A percentile compares a stretch with the other conserved stretches of the same genome.
Conservation (phyloP, 2,888 invertebrate species). For the Cerceris rybyensis region DNA sequence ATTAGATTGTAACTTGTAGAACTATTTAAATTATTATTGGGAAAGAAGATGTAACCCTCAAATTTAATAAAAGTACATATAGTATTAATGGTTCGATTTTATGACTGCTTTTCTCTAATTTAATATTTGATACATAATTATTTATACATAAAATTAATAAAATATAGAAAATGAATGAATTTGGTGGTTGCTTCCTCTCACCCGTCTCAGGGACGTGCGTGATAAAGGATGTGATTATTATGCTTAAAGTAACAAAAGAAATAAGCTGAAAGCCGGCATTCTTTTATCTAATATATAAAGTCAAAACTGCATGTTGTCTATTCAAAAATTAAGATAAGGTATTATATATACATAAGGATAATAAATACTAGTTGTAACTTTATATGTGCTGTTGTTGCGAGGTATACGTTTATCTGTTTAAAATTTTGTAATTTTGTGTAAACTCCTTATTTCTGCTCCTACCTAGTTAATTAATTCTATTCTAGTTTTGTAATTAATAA, state of each 20-base stretch:
- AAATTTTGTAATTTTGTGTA: conserved; percentile 72
- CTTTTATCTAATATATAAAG: conserved; percentile 53
- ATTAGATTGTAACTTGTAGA: conserved; percentile 62
- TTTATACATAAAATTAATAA: background rate
- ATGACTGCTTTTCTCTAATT: background rate
- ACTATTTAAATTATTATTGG: conserved; percentile 53
- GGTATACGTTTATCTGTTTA: conserved; percentile 65
- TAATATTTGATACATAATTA: background rate
- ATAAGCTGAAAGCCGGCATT: conserved; percentile 66
- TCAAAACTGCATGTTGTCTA: conserved; percentile 68
- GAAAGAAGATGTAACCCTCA: conserved; percentile 69
- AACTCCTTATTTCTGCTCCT: conserved; percentile 73
- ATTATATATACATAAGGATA: conserved; percentile 56
- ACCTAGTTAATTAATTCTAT: conserved; percentile 71
- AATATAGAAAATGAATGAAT: conserved; percentile 25
- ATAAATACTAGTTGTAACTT: conserved; percentile 65
- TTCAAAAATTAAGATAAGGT: conserved; percentile 67
- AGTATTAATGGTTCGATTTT: background rate
- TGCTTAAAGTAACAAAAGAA: conserved; percentile 56
- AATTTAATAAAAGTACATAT: conserved; percentile 42
- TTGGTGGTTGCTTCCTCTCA: conserved; percentile 68
- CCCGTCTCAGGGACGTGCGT: conserved; percentile 45
- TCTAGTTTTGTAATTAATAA: conserved; percentile 70
- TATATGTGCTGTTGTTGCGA: conserved; percentile 74
- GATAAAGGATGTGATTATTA: conserved; percentile 54